phyloP scores from a whole-genome alignment of 2,888 invertebrate genomes.

The Crossocerus cetratus region DNA sequence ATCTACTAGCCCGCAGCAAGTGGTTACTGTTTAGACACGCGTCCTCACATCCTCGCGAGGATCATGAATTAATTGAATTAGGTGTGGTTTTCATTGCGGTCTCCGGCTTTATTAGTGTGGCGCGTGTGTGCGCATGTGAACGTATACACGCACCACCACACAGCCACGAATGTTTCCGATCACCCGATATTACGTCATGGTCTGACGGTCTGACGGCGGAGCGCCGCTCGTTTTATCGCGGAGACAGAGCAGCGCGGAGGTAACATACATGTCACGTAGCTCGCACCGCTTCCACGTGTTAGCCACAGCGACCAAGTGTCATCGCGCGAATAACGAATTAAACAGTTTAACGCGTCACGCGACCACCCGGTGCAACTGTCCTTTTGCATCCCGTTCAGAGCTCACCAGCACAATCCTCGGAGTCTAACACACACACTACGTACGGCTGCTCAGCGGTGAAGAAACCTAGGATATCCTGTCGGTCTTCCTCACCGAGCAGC shows the following conservation, averaged over 20 bases:
- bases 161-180: slow-evolving; percentile 62
- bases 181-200: slow-evolving; percentile 72
- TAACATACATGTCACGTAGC: slow-evolving; percentile 1
- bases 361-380: background rate
- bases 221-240: background rate
- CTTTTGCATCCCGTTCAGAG: background rate
- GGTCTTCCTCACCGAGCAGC: background rate
- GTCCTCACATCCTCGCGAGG: background rate
- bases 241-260: too few relatives aligned
- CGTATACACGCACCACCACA: background rate
- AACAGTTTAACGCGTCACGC: background rate
- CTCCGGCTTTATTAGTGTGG: background rate
- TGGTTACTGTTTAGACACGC: background rate
- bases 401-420: background rate
- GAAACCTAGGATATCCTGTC: background rate
- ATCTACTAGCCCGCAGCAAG: too few relatives aligned
- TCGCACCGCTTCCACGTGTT: slow-evolving; percentile 2
- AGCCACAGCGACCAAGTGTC: background rate
- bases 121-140: background rate
- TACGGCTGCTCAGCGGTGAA: background rate
- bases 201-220: background rate
- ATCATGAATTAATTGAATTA: slow-evolving; percentile 6
- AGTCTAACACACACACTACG: too few relatives aligned
- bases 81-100: background rate
- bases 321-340: background rate